These are phyloP conservation scores for Callithrix jacchus DNA, from an alignment of 2,113 vertebrate species.

Conservation along the genomic window DNA sequence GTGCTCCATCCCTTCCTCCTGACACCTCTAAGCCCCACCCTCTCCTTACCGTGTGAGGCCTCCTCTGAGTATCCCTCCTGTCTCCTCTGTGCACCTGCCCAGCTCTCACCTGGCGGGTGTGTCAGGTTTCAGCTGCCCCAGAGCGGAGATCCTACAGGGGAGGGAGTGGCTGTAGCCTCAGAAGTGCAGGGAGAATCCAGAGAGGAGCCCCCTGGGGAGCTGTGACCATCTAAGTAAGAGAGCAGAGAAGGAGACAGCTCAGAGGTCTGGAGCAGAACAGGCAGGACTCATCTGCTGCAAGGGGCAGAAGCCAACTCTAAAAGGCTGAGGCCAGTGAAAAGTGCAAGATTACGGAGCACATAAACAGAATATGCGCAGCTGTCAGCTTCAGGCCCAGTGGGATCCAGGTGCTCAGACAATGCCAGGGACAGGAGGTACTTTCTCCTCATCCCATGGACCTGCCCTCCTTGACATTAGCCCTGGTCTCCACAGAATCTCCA, in stretches of 20 bases:
- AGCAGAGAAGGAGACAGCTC: background rate
- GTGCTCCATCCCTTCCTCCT: background rate
- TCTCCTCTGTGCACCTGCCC: background rate
- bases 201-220: accelerated
- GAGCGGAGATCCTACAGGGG: background rate
- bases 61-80: too few relatives aligned
- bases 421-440: too few relatives aligned
- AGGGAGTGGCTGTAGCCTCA: too few relatives aligned
- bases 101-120: background rate
- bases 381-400: background rate
- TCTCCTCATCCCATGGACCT: background rate
- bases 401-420: accelerated
- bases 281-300: background rate
- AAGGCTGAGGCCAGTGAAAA: background rate
- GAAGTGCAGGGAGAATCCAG: background rate
- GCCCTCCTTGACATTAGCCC: background rate
- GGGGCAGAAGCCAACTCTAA: background rate
- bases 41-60: background rate
- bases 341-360: accelerated
- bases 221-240: accelerated
- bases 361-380: accelerated
- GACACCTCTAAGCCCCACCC: background rate
- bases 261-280: background rate
- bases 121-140: too few relatives aligned
- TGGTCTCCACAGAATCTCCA: background rate